These are phyloP conservation scores for Crypturellus undulatus DNA, from an alignment of 2,113 vertebrate species.

Conservation along the genomic window DNA sequence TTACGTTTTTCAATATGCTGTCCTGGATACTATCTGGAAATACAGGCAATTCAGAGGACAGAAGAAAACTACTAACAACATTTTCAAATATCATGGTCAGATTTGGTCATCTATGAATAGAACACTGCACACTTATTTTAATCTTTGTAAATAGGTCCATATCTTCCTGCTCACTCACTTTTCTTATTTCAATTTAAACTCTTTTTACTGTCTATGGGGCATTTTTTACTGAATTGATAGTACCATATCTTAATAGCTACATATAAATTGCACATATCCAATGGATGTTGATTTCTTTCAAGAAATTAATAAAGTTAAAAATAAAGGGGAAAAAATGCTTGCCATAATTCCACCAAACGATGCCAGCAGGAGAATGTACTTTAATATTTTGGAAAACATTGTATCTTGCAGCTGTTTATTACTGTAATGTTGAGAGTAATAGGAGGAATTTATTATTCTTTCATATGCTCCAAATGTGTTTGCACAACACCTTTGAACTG, in stretches of 20 bases:
- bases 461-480: not conserved
- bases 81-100: not conserved
- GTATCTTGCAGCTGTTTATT: not conserved
- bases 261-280: not conserved
- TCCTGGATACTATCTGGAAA: not conserved
- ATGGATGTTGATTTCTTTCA: not conserved
- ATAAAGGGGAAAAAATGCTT: not conserved
- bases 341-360: not conserved
- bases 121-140: not conserved
- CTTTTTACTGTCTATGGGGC: not conserved
- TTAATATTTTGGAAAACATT: not conserved
- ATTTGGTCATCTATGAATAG: not conserved
- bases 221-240: not conserved
- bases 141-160: not conserved
- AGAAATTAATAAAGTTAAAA: not conserved
- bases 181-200: not conserved
- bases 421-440: not conserved
- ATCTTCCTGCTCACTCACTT: not conserved
- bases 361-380: not conserved
- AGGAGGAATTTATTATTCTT: constrained; percentile 5
- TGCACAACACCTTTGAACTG: not conserved
- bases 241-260: not conserved
- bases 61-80: not conserved
- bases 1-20: not conserved
- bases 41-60: not conserved